phyloP scores from a whole-genome alignment of 92 coral and sea anemone species.

The Siderastrea radians region DNA sequence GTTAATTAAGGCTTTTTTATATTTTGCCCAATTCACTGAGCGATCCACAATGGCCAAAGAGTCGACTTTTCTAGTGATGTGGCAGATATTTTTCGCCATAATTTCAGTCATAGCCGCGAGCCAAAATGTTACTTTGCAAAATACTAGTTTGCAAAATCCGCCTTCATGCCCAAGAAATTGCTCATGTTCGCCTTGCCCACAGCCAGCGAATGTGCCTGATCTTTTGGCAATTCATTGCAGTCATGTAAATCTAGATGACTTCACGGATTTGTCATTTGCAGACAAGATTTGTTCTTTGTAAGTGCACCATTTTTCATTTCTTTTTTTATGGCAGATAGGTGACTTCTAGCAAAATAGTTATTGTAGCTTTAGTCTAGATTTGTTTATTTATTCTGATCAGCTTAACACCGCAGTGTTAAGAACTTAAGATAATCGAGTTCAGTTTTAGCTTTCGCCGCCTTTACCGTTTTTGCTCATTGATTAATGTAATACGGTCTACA shows the following conservation, averaged over 20 bases:
- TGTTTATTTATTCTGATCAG: too few relatives aligned
- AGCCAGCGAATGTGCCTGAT: neutral
- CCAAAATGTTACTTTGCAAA: neutral
- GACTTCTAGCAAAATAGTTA: neutral
- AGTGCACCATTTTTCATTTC: neutral
- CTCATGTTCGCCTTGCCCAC: neutral
- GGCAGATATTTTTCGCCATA: neutral
- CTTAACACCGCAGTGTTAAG: too few relatives aligned
- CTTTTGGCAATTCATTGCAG: neutral
- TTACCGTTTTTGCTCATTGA: too few relatives aligned
- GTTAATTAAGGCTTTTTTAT: neutral
- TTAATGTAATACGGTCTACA: too few relatives aligned
- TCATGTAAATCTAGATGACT: neutral
- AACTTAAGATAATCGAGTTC: too few relatives aligned
- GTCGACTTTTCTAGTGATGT: neutral
- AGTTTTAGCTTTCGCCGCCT: too few relatives aligned
- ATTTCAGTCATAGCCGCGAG: neutral
- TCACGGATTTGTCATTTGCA: neutral
- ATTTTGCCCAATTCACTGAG: neutral
- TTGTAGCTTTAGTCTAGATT: neutral
- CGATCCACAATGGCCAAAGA: neutral
- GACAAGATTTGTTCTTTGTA: conserved; percentile 13
- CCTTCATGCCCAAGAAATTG: conserved; percentile 2
- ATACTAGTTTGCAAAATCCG: neutral
- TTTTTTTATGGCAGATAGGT: neutral